Conservation (phyloP, 2,797 vertebrate genomes). For the Clarias fuscus region DNA sequence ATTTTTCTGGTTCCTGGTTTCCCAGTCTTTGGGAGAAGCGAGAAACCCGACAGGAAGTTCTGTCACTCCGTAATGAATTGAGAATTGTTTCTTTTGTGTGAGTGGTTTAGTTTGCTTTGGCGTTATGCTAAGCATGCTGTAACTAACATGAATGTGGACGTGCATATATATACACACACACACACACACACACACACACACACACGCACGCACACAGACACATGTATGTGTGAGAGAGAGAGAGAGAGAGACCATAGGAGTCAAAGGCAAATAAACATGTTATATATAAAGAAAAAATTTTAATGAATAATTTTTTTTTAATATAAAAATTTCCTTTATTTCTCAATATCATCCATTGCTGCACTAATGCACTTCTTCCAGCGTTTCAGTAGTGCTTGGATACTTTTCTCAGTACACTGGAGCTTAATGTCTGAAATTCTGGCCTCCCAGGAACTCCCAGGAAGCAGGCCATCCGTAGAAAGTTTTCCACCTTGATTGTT, state of each 20-base stretch:
- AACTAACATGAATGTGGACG: background rate
- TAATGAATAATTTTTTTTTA: too few species aligned
- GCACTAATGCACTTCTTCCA: too few species aligned
- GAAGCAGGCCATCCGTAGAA: too few species aligned
- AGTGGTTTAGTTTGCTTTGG: background rate
- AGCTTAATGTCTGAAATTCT: too few species aligned
- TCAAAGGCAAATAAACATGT: background rate
- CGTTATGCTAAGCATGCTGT: background rate
- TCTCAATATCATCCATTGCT: too few species aligned
- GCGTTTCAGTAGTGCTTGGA: too few species aligned
- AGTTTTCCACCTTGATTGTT: too few species aligned
- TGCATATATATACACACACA: background rate
- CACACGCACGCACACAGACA: constrained; percentile 23
- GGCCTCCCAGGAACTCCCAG: too few species aligned
- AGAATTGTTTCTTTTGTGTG: constrained; percentile 2
- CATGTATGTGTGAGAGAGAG: too few species aligned
- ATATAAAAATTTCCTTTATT: too few species aligned
- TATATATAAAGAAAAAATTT: too few species aligned
- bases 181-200: constrained; percentile 13
- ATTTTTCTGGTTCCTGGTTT: background rate
- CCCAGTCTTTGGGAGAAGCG: constrained; percentile 23
- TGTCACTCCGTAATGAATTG: constrained; percentile 2
- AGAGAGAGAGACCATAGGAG: background rate
- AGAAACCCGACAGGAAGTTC: constrained; percentile 27
- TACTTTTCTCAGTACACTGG: too few species aligned